phyloP scores from a whole-genome alignment of 2,888 invertebrate genomes.

The Phragmatobia fuliginosa region DNA sequence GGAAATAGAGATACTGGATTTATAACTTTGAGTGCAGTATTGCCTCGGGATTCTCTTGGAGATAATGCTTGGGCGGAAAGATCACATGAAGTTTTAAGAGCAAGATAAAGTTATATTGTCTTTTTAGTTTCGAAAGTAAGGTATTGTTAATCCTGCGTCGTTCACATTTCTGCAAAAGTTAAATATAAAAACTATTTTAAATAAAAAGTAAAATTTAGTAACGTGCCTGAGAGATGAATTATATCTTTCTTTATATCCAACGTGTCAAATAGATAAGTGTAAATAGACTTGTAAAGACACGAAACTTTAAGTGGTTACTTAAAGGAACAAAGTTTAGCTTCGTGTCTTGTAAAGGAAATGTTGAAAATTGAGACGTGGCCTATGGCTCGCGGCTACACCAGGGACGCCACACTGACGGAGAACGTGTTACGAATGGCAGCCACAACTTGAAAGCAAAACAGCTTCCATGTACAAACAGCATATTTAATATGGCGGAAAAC shows the following conservation, averaged over 20 bases:
- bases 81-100: slow-evolving; percentile 42
- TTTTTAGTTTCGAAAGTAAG: slow-evolving; percentile 36
- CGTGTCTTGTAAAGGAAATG: slow-evolving; percentile 27
- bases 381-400: slow-evolving; percentile 38
- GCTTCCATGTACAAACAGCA: slow-evolving; percentile 44
- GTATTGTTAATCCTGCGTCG: slow-evolving; percentile 21
- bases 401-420: slow-evolving; percentile 22
- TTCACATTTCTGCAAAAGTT: neutral
- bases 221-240: neutral
- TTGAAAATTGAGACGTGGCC: slow-evolving; percentile 33
- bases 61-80: slow-evolving; percentile 21
- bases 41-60: slow-evolving; percentile 30
- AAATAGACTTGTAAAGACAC: slow-evolving; percentile 12
- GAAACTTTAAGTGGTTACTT: slow-evolving; percentile 25
- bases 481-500: slow-evolving; percentile 41
- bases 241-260: neutral
- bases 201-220: neutral
- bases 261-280: neutral
- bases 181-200: neutral
- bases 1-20: slow-evolving; percentile 41
- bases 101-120: slow-evolving; percentile 33
- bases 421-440: slow-evolving; percentile 35
- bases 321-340: slow-evolving; percentile 19
- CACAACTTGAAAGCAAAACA: slow-evolving; percentile 34
- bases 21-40: slow-evolving; percentile 29